These are phyloP conservation scores for Acanthaster planci DNA, from an alignment of 35 echinoderm and acorn worm species.

Conservation along the genomic window DNA sequence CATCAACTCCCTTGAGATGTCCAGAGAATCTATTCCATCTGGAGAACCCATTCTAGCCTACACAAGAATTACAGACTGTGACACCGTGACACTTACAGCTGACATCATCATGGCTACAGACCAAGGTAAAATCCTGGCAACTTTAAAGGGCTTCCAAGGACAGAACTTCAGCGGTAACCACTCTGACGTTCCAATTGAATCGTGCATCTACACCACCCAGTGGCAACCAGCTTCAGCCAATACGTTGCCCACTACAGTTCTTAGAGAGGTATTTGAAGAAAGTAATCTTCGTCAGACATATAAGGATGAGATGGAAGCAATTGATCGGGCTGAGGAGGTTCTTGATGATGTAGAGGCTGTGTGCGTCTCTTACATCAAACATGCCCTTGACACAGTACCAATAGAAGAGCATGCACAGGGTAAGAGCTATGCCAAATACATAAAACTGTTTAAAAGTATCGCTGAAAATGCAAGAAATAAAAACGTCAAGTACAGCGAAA, in stretches of 20 bases:
- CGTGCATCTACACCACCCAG: slow-evolving; percentile 77
- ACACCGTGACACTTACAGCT: slow-evolving; percentile 59
- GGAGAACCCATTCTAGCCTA: slow-evolving; percentile 62
- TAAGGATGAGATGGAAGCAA: slow-evolving; percentile 59
- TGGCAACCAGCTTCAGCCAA: slow-evolving; percentile 68
- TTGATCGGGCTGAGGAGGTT: slow-evolving; percentile 58
- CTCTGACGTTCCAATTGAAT: slow-evolving; percentile 49
- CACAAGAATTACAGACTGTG: slow-evolving; percentile 67
- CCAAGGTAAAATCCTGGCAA: slow-evolving; percentile 50
- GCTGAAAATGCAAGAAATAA: neutral
- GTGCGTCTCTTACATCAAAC: slow-evolving; percentile 76
- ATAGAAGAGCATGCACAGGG: slow-evolving; percentile 41
- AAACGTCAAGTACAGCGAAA: slow-evolving; percentile 62
- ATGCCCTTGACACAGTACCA: slow-evolving; percentile 75
- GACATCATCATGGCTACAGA: slow-evolving; percentile 50
- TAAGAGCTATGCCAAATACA: slow-evolving; percentile 38
- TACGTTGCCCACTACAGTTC: slow-evolving; percentile 48
- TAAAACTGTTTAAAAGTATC: slow-evolving; percentile 40
- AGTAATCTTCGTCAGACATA: slow-evolving; percentile 43
- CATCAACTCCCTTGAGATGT: slow-evolving; percentile 64
- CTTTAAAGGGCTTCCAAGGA: slow-evolving; percentile 52
- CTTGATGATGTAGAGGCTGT: slow-evolving; percentile 59
- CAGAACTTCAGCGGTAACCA: slow-evolving; percentile 44
- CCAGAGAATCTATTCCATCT: slow-evolving; percentile 37
- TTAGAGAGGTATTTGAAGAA: slow-evolving; percentile 71